Base-by-base conservation (phyloP, 35 echinoderm and acorn worm species). In the Lytechinus pictus region DNA sequence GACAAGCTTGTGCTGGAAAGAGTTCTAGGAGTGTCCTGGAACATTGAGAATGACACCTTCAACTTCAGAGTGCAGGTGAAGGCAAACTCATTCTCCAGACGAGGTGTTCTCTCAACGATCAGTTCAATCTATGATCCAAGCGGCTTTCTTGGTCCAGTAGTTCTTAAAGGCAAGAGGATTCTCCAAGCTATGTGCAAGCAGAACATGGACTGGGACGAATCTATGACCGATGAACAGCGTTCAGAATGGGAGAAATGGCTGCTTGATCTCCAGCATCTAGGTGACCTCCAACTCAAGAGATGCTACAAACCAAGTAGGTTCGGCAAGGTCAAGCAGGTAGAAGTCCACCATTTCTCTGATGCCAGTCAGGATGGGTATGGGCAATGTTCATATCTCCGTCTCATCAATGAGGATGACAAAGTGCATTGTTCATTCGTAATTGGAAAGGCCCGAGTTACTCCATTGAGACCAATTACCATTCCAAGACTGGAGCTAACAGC, bases 311-410 rank as follows among this genome's bases (percentile, higher is more conserved):
- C 96, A 56, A 27, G 92, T 16, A 57, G 92, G 66, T 96, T 93
- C 87, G 92, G 94, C 7, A 57, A 94, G 12, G 27, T 95, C n/a
- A 72, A 95, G 88, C 24, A 87, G 6, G 60, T 93, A 5, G 95
- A 99, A 87, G 8, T 99, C 21, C 97, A 99, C 28, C 98, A 97
- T 61, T 99, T 99, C 86, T 95, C 94, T 3, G 98, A 99, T 96
- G 98, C 96, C 7, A 95, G 95, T 72, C 55, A 61, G 8, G 54
- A 88, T 19, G 95, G 96, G 5, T 97, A 99, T 91, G 96, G 96
- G 1, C 95, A 95, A 51, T 97, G 98, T 55, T 71, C 95, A 13
- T 97, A 96, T 72, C 28, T 97, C 3, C 89, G 98, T 10, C 71
- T 97, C 19, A 57, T 95, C 21, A 94, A 96, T 86, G 91, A 95